These are phyloP conservation scores for Drosophila algonquin DNA, from an alignment of 2,888 invertebrate genomes.

Conservation along the genomic window DNA sequence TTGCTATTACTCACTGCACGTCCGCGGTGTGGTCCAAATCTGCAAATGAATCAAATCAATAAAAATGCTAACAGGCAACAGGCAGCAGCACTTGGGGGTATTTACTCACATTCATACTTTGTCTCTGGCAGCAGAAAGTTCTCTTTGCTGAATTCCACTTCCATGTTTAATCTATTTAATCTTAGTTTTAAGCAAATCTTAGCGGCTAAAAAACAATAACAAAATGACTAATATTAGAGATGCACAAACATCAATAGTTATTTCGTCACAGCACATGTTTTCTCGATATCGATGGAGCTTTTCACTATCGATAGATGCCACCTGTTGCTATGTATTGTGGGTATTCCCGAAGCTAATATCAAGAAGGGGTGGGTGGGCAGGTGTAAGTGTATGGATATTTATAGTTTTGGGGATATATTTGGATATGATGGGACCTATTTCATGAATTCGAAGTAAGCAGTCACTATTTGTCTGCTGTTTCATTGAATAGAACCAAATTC, in stretches of 20 bases:
- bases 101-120: constrained; percentile 92
- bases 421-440: no score
- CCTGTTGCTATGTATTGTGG: background rate
- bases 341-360: no score
- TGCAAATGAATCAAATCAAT: constrained; percentile 82
- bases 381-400: no score
- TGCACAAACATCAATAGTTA: background rate
- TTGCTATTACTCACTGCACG: constrained; percentile 92
- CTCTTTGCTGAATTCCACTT: constrained; percentile 86
- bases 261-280: background rate
- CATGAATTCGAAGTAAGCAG: no score
- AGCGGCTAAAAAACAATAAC: constrained; percentile 24
- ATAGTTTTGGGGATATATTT: no score
- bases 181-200: background rate
- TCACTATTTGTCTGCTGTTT: no score
- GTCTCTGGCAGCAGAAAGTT: constrained; percentile 87
- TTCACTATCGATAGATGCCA: background rate
- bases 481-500: no score
- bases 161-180: constrained; percentile 68
- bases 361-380: no score
- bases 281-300: background rate
- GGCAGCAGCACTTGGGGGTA: constrained; percentile 39
- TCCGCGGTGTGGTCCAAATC: constrained; percentile 99
- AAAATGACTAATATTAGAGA: constrained; percentile 3
- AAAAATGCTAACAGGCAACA: constrained; percentile 12